These are phyloP conservation scores for Bombyx huttoni DNA, from an alignment of 2,888 invertebrate genomes.

Conservation along the genomic window DNA sequence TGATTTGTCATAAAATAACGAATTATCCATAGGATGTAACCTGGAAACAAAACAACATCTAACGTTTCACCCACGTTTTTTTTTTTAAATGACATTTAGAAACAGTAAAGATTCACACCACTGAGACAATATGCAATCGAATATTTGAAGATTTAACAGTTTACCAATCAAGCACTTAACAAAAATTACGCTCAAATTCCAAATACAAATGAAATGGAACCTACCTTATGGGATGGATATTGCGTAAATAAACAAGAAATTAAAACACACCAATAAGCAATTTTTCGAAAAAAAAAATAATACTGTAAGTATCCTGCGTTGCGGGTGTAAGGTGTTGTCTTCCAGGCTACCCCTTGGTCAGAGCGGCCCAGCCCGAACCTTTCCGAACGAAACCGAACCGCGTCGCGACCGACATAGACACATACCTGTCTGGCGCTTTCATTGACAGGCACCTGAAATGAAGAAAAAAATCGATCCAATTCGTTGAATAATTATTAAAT, in stretches of 20 bases:
- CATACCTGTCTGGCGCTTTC: constrained; percentile 82
- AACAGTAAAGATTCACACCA: constrained; percentile 58
- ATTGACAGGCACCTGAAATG: constrained; percentile 82
- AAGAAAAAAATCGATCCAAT: constrained; percentile 78
- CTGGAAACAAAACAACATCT: constrained; percentile 69
- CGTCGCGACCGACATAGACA: constrained; percentile 58
- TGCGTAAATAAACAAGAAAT: constrained; percentile 39
- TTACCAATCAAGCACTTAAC: constrained; percentile 50
- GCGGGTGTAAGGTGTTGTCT: constrained; percentile 66
- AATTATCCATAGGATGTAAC: constrained; percentile 48
- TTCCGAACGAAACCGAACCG: constrained; percentile 63
- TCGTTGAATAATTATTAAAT: constrained; percentile 74
- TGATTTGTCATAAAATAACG: constrained; percentile 40
- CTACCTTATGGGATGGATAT: constrained; percentile 37
- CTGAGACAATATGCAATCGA: constrained; percentile 49
- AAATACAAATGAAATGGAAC: constrained; percentile 48
- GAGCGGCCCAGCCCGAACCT: constrained; percentile 54
- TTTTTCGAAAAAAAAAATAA: constrained; percentile 56
- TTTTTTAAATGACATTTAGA: constrained; percentile 39
- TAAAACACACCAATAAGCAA: constrained; percentile 68
- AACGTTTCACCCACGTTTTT: constrained; percentile 58
- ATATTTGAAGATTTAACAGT: constrained; percentile 32
- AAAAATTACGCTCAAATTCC: constrained; percentile 35
- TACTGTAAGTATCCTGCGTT: constrained; percentile 63
- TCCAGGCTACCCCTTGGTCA: constrained; percentile 66